Percentiles rank a stretch among this genome's conserved stretches.
Conservation (phyloP, 2,797 vertebrate species). For the Lerista edwardsae region DNA sequence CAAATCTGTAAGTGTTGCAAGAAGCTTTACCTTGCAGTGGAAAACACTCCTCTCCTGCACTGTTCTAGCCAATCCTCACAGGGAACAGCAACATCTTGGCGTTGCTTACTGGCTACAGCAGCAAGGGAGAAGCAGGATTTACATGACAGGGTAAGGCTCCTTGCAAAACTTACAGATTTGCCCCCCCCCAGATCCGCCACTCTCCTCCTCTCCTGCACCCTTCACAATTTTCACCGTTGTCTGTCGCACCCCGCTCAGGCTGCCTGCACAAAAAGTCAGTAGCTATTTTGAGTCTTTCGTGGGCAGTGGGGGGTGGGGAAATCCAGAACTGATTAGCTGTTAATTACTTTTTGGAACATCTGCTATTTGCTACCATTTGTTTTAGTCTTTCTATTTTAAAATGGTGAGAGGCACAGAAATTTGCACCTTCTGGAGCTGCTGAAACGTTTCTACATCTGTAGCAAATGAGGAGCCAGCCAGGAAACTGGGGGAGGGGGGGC, state of each 20-base stretch:
- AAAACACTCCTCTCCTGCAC: no score
- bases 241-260: not conserved
- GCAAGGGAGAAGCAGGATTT: no score
- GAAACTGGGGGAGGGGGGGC: not conserved
- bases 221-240: not conserved
- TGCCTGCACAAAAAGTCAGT: constrained; percentile 43
- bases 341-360: constrained; percentile 71
- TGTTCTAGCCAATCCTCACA: no score
- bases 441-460: constrained; percentile 38
- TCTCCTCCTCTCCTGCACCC: not conserved
- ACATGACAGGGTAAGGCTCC: no score
- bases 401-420: constrained; percentile 53
- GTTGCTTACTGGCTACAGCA: no score
- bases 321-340: constrained; percentile 59
- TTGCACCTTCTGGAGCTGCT: constrained; percentile 61
- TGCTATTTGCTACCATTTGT: constrained; percentile 68
- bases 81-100: no score
- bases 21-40: no score
- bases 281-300: constrained; percentile 36
- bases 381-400: constrained; percentile 70
- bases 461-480: constrained; percentile 20
- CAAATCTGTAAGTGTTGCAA: no score
- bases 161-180: no score
- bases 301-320: constrained; percentile 29
- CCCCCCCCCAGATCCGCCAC: no score